Base-by-base conservation (phyloP, 2,797 vertebrate species). In the Girardinus metallicus region DNA sequence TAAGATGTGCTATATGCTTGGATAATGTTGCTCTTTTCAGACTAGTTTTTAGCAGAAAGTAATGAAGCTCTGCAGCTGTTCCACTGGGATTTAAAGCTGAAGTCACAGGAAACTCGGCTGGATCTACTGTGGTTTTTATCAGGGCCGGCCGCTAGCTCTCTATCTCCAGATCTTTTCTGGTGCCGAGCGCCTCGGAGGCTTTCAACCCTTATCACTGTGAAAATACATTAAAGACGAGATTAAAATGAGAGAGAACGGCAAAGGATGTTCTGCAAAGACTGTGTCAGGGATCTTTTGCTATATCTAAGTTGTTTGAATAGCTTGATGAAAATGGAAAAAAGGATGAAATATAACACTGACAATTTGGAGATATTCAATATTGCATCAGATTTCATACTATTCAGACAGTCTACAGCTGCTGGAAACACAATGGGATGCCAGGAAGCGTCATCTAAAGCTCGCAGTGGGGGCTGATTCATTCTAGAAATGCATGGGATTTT, bases 171-270 rank as follows among this genome's bases (percentile, higher is more conserved):
- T 91, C 90, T 91, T 76, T 85, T 86, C 43, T 83, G 81, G 86
- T 86, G 80, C 89, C 0, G 36, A 81, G 88, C 31, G 81, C 88
- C 90, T 90, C 73, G 72, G 83, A 86, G 91, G 88, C 80, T 88
- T 91, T 91, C 84, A 84, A 79, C 74, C 83, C 84, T 94, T 94
- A 94, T 95, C 93, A 74, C 81, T 85, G 83, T 64, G 71, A 94
- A 53, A 95, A 93, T 93, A 85, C 89, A 95, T 94, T 93, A 94
- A 93, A 93, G 87, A 85, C 85, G 86, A 91, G 92, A 93, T 93
- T 94, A 92, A 93, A 93, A 93, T 85, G 85, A 89, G 71, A 86
- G 79, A 81, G 83, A 91, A 89, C 82, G 89, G 79, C 64, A 70
- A 76, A 81, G 84, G 80, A 90, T 84, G 82, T 84, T 87, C 82